phyloP scores from a whole-genome alignment of 2,113 vertebrate species.

The Brachypodius melanocephalos region DNA sequence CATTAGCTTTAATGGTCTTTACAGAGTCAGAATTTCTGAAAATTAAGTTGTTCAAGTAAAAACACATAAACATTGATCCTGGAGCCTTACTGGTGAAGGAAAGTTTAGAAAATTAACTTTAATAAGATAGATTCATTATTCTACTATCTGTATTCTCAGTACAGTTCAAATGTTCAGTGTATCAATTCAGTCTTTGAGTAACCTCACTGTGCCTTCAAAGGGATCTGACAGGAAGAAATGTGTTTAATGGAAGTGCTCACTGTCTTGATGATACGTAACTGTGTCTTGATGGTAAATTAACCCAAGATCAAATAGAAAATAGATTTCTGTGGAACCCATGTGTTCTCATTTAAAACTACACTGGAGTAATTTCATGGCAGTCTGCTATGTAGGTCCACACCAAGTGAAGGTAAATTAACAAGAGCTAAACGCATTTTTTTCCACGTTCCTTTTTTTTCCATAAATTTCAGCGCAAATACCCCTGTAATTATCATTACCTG shows the following conservation, averaged over 20 bases:
- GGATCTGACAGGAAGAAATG: neutral
- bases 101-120: neutral
- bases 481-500: neutral
- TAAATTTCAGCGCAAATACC: neutral
- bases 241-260: neutral
- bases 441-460: neutral
- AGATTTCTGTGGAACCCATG: neutral
- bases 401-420: neutral
- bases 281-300: neutral
- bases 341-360: neutral
- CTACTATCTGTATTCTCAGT: neutral
- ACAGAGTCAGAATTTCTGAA: neutral
- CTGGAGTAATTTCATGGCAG: neutral
- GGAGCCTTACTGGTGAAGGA: neutral
- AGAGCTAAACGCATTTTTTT: neutral
- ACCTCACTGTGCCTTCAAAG: neutral
- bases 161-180: neutral
- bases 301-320: neutral
- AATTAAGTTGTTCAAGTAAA: neutral
- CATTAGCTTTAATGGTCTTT: neutral
- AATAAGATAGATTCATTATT: neutral
- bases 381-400: neutral
- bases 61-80: neutral
- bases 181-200: neutral
- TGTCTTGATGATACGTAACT: neutral